These are phyloP conservation scores for Takifugu rubripes DNA, from an alignment of 2,797 vertebrate genomes.

Conservation along the genomic window DNA sequence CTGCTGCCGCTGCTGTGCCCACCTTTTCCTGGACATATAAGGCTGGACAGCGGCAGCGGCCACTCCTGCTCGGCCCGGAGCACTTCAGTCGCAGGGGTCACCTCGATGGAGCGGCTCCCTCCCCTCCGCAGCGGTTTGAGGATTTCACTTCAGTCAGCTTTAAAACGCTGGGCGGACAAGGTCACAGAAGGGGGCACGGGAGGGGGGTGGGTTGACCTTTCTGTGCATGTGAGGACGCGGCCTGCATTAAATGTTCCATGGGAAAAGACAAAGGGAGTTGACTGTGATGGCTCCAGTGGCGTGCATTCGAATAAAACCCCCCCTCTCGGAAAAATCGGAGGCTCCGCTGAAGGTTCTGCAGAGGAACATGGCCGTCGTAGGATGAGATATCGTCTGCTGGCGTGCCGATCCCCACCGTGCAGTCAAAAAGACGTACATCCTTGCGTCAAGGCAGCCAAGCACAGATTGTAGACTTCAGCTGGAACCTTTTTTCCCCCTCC, in stretches of 20 bases:
- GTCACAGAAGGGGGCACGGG: constrained; percentile 17
- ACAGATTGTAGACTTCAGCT: constrained; percentile 31
- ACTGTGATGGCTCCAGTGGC: constrained; percentile 58
- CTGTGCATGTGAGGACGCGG: constrained; percentile 7
- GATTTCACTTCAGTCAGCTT: constrained; percentile 38
- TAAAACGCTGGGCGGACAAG: constrained; percentile 45
- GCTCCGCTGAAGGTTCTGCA: constrained; percentile 26
- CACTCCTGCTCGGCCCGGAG: constrained; percentile 34
- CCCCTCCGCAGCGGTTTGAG: constrained; percentile 16
- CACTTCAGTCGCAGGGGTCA: constrained; percentile 28
- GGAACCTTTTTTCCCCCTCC: constrained; percentile 17
- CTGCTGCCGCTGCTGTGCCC: constrained; percentile 58
- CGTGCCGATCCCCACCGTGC: constrained; percentile 15
- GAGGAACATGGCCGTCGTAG: neutral
- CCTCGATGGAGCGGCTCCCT: constrained; percentile 14
- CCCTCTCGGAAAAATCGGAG: constrained; percentile 35
- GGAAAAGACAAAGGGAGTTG: constrained; percentile 36
- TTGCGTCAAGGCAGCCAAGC: constrained; percentile 19
- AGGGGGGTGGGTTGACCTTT: constrained; percentile 23
- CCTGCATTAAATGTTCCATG: constrained; percentile 36
- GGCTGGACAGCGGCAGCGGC: constrained; percentile 42
- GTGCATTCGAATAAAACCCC: constrained; percentile 54
- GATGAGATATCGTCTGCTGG: no score
- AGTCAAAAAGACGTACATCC: constrained; percentile 12
- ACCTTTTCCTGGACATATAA: constrained; percentile 74